These are phyloP conservation scores for Crotalus horridus DNA, from an alignment of 2,113 vertebrate species.

Conservation along the genomic window DNA sequence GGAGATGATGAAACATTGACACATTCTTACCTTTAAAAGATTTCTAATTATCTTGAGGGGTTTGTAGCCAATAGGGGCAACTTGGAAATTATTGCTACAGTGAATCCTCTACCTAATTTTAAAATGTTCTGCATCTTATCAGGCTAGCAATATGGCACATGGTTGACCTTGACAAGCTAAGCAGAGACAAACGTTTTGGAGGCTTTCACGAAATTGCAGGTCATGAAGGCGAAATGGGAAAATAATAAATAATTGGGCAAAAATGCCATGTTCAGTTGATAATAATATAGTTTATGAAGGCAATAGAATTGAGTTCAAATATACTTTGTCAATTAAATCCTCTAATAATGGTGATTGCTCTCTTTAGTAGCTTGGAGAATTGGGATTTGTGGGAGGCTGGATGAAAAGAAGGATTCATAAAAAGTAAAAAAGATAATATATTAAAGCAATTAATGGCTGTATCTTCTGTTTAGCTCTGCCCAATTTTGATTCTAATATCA, in stretches of 20 bases:
- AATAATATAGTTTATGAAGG: not conserved
- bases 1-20: not conserved
- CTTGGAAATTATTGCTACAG: not conserved
- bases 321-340: not conserved
- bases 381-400: not conserved
- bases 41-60: not conserved
- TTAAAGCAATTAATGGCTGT: no score
- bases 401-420: not conserved
- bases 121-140: not conserved
- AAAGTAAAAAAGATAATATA: not conserved
- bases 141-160: not conserved
- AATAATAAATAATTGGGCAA: not conserved
- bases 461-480: no score
- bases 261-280: not conserved
- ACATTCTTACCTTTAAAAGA: not conserved
- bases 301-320: not conserved
- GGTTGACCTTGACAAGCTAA: not conserved
- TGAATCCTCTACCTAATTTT: not conserved
- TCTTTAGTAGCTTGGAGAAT: not conserved
- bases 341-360: not conserved
- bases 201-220: not conserved
- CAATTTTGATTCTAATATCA: no score
- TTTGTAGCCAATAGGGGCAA: not conserved
- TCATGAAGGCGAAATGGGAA: not conserved
- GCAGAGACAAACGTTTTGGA: not conserved